Conservation (phyloP, 2,888 invertebrate species). For the Antheraea assamensis region DNA sequence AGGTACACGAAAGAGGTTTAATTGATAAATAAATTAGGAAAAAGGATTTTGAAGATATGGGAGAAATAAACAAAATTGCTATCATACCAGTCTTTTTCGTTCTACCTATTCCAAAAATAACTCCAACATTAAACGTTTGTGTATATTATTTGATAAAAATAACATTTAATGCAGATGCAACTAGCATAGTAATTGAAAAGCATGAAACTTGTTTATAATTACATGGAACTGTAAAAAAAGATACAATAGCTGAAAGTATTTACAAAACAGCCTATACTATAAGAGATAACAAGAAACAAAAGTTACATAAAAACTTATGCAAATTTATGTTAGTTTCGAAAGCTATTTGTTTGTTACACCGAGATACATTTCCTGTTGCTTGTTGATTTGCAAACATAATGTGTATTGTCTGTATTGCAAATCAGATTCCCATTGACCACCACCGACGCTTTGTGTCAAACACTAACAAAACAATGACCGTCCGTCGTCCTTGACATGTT, state of each 20-base stretch:
- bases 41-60: not conserved
- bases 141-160: too few relatives aligned
- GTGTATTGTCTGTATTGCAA: slow-evolving; percentile 5
- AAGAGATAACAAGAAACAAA: not conserved
- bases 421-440: slow-evolving; percentile 14
- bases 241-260: not conserved
- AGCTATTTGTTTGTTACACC: slow-evolving; percentile 9
- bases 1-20: not conserved
- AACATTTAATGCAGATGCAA: not conserved
- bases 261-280: not conserved
- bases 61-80: not conserved
- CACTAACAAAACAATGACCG: slow-evolving; percentile 32
- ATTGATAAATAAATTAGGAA: not conserved
- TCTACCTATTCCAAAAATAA: not conserved
- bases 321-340: slow-evolving; percentile 10
- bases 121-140: not conserved
- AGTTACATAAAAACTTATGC: not conserved
- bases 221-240: not conserved
- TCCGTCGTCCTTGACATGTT: slow-evolving; percentile 39
- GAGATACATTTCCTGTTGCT: slow-evolving; percentile 12
- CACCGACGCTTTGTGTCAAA: slow-evolving; percentile 5
- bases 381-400: slow-evolving; percentile 12
- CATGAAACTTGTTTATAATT: not conserved
- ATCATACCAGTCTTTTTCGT: not conserved
- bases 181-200: not conserved